phyloP scores from a whole-genome alignment of 1,140 invertebrate species.

The Procambarus clarkii region DNA sequence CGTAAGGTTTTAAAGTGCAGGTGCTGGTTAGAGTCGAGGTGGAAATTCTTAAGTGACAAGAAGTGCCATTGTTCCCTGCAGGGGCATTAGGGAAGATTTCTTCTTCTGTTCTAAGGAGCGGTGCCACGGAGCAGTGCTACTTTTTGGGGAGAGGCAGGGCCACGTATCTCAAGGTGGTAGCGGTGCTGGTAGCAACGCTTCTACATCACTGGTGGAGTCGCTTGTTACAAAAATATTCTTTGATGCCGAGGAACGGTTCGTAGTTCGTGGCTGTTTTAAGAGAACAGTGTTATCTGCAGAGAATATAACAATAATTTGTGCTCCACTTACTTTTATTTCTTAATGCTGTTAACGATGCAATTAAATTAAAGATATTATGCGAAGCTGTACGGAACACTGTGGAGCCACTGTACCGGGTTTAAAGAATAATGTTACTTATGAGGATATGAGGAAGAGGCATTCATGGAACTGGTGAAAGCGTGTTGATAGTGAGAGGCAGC shows the following conservation, averaged over 20 bases:
- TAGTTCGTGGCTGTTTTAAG: no score
- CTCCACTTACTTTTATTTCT: no score
- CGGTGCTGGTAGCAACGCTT: no score
- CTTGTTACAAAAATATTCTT: no score
- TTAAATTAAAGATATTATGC: no score
- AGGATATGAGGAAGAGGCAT: not conserved
- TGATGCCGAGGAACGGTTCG: no score
- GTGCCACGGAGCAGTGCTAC: not conserved
- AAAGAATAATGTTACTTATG: not conserved
- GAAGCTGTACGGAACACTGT: not conserved
- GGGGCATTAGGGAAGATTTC: not conserved
- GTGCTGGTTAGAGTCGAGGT: not conserved
- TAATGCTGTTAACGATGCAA: no score
- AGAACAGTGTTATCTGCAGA: no score
- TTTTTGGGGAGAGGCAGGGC: not conserved
- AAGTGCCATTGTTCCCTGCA: not conserved
- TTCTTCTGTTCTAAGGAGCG: not conserved
- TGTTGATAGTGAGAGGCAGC: not conserved
- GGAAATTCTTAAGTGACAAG: not conserved
- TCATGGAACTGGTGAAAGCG: not conserved
- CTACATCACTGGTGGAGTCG: no score
- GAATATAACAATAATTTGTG: no score
- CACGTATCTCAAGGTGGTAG: not conserved
- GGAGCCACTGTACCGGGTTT: not conserved
- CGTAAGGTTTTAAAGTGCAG: slow-evolving; percentile 3